A percentile compares a stretch with the other conserved stretches of the same genome.
Conservation (phyloP, 2,797 vertebrate genomes). For the Gouania willdenowi region DNA sequence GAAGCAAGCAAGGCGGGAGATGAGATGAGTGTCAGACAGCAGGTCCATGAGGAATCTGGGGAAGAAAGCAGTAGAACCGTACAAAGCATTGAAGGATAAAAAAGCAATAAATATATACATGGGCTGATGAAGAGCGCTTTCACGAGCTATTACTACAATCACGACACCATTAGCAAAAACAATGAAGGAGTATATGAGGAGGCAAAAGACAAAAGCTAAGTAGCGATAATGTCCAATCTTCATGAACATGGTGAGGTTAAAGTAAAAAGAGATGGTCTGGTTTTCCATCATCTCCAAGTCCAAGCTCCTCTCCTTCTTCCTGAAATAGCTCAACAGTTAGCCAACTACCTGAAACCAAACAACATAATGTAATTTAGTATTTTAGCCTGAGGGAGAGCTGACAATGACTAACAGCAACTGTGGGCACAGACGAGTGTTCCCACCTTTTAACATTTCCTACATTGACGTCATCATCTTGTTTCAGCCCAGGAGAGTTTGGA, state of each 20-base stretch:
- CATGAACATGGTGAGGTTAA: constrained; percentile 43
- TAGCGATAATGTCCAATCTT: constrained; percentile 29
- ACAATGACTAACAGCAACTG: no score
- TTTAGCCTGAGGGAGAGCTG: no score
- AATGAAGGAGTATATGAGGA: constrained; percentile 39
- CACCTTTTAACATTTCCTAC: no score
- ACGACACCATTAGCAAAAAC: constrained; percentile 36
- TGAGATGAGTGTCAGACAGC: constrained; percentile 37
- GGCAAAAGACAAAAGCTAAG: constrained; percentile 22
- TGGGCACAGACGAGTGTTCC: no score
- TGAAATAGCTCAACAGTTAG: no score
- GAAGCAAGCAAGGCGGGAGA: constrained; percentile 49
- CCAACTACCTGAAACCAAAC: no score
- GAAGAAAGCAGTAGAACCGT: constrained; percentile 39
- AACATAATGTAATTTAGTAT: no score
- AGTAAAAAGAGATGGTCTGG: constrained; percentile 13
- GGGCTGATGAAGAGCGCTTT: constrained; percentile 34
- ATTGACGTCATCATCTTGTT: no score
- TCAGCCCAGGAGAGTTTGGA: no score
- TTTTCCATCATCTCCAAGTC: constrained; percentile 48
- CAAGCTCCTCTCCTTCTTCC: no score
- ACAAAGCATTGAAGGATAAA: constrained; percentile 32
- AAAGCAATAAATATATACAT: constrained; percentile 49
- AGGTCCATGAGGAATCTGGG: constrained; percentile 46
- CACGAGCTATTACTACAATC: constrained; percentile 19